Base-by-base conservation (phyloP, 2,888 invertebrate genomes). In the Griposia aprilina region DNA sequence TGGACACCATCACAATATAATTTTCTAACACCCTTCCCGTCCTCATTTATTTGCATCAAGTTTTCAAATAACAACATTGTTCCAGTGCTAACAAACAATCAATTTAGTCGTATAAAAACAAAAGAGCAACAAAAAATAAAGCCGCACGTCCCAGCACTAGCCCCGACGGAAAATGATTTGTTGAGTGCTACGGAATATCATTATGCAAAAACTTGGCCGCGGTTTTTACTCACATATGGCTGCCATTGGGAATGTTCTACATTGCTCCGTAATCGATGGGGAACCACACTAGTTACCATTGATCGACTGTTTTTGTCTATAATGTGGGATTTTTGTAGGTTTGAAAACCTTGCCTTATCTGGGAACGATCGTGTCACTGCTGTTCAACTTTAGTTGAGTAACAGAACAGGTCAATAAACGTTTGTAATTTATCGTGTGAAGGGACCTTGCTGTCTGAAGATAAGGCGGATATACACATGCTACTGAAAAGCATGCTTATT, bases 81-180 rank as follows among this genome's bases (percentile, higher is more conserved):
- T n/a, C 5, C 3, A 26, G 30, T 45, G 23, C 45, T 20, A 69
- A 48, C 67, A 78, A 57, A 48, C n/a, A 20, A 50, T 59, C 26
- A 52, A 62, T 50, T 30, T 20, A 15, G 30, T 68, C 7, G 6
- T 55, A 57, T 41, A 79, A 59, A 80, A 68, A 68, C 15, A 67
- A 55, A 59, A 82, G 30, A 41, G 17, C 4, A 30, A 48, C 41
- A 57, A 57, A 26, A 73, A 67, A 59, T 71, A 80, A 80, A 70
- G n/a, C 59, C 10, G 2, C 82, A 62, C 72, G 81, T 80, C 82
- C 81, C 88, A 78, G 23, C 88, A 76, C 89, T 86, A 88, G 82
- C 41, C 80, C 84, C 83, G 83, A 84, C 78, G 76, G 80, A 86
- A 90, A 90, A 91, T 91, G 91, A 91, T 92, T 91, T 91, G 91